Percentiles rank a stretch among this genome's conserved stretches.
phyloP scores from a whole-genome alignment of 2,888 invertebrate species.

The Xylota sylvarum region DNA sequence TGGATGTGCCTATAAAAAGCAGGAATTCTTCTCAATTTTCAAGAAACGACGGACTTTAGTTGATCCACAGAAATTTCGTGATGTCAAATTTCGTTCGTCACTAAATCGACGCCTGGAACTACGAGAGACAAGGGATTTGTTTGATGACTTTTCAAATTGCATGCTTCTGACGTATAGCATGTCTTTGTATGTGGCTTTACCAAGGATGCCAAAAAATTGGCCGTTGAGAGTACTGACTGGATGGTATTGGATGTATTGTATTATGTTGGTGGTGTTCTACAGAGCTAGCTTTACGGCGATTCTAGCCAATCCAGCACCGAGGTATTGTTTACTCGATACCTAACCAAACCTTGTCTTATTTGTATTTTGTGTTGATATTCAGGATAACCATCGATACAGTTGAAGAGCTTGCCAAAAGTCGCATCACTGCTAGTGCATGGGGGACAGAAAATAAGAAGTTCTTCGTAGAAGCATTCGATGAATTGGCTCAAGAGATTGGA shows the following conservation, averaged over 20 bases:
- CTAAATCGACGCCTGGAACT: constrained; percentile 78
- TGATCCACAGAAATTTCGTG: constrained; percentile 50
- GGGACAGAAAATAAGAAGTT: constrained; percentile 89
- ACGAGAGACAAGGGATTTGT: constrained; percentile 86
- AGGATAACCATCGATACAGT: constrained; percentile 93
- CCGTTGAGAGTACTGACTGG: constrained; percentile 92
- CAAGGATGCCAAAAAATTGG: constrained; percentile 92
- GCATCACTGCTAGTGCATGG: constrained; percentile 90
- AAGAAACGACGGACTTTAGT: constrained; percentile 4
- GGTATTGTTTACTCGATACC: constrained; percentile 83
- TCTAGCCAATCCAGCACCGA: constrained; percentile 91
- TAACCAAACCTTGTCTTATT: no score
- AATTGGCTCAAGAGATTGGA: constrained; percentile 88
- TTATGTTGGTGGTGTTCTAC: constrained; percentile 92
- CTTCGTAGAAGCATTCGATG: constrained; percentile 89
- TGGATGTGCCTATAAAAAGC: constrained; percentile 54
- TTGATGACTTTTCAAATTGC: constrained; percentile 90
- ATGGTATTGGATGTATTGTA: constrained; percentile 95
- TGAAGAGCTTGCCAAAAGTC: constrained; percentile 88
- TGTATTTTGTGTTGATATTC: constrained; percentile 55
- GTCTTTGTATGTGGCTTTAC: constrained; percentile 91
- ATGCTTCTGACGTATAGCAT: constrained; percentile 93
- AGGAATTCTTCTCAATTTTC: constrained; percentile 80
- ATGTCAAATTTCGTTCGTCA: constrained; percentile 79
- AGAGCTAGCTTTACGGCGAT: constrained; percentile 94